Evolutionary conservation across 2,113 vertebrate genomes (phyloP), one percentile per base, ranked within the genome.

Genomic region (Podarcis raffonei): DNA sequence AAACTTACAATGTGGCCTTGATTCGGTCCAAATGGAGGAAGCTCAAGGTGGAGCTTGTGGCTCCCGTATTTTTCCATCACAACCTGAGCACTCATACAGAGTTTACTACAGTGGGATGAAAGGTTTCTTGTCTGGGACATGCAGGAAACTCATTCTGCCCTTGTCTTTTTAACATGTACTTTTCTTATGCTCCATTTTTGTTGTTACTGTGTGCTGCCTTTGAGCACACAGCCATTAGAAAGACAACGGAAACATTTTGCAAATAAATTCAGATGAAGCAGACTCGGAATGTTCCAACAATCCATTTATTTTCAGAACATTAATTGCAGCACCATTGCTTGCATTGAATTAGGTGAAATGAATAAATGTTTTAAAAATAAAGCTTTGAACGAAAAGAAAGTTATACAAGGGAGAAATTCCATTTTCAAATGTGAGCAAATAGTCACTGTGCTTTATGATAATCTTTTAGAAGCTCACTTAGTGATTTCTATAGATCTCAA

Each of bases 121-220:
- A 3, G 13, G 22, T 37, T 5, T n/a, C 15, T 83, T 68, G 8
- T 83, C n/a, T 82, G 62, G 37, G 13, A 25, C 32, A 23, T 16
- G 68, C 37, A 83, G 62, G 42, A 83, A 83, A 35, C 81, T 16
- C 0, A 30, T 23, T 68, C 65, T 42, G 62, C 13, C 23, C 20
- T 25, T 68, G 65, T 25, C 65, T 22, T 42, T 83, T 65, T 83
- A 68, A 66, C 65, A 37, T 68, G 81, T 39, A 66, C 15, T 83
- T 83, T 66, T 68, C 65, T 82, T 82, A 82, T 82, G 23, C 37
- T 82, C 59, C 59, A 82, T 69, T 83, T 83, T 83, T 39, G 25
- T 30, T 68, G 68, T 42, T 39, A 3, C 48, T 53, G 72, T 20
- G 68, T 30, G 65, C 42, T 68, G 23, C 81, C 69, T 71, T 83